Conservation (phyloP, 2,113 vertebrate species). For the Corvus cornix region DNA sequence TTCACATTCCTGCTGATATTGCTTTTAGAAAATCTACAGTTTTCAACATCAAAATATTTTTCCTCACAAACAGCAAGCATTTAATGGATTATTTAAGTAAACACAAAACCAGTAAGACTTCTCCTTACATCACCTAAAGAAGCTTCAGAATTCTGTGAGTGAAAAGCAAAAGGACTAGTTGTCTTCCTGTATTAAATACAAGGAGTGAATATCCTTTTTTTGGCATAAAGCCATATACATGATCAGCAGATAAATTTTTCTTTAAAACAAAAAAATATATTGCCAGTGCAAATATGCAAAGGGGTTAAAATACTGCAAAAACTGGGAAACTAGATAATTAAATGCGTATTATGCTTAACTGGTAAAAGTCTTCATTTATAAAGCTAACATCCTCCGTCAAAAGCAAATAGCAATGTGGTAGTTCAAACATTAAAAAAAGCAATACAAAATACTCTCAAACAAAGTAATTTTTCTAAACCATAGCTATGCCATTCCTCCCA, state of each 20-base stretch:
- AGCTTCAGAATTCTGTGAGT: background rate
- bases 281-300: background rate
- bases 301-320: background rate
- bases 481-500: slow-evolving; percentile 54
- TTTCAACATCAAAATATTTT: background rate
- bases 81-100: background rate
- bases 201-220: background rate
- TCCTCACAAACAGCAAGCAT: background rate
- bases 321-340: slow-evolving; percentile 15
- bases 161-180: background rate
- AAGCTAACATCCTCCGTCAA: background rate
- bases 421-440: slow-evolving; percentile 52
- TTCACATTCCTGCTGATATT: background rate
- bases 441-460: slow-evolving; percentile 32
- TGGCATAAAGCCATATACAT: background rate
- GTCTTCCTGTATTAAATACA: background rate
- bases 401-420: slow-evolving; percentile 46
- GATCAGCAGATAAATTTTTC: background rate
- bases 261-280: background rate
- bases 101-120: background rate
- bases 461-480: slow-evolving; percentile 45
- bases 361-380: slow-evolving; percentile 41
- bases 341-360: slow-evolving; percentile 36
- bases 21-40: background rate
- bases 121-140: background rate